Conservation (phyloP, 2,113 vertebrate species). For the Seriola aureovittata region DNA sequence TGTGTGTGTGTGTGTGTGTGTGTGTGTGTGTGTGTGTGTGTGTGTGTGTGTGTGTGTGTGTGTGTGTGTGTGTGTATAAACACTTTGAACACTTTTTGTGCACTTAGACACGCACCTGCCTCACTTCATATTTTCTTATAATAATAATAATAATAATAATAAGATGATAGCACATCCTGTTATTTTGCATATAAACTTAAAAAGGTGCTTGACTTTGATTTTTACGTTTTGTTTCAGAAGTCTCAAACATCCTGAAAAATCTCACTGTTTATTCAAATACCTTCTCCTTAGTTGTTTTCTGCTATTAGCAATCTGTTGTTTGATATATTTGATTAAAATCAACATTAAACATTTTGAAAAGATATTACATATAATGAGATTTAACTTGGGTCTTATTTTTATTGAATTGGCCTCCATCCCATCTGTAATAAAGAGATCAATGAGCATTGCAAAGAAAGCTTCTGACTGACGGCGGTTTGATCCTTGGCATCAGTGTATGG, state of each 20-base stretch:
- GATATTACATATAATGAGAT: background rate
- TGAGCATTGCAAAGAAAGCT: too few species aligned
- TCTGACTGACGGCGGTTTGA: too few species aligned
- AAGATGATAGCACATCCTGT: background rate
- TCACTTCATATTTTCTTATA: background rate
- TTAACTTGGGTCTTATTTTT: background rate
- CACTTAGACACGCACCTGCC: background rate
- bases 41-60: slow-evolving; percentile 51
- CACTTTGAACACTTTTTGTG: background rate
- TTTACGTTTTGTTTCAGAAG: too few species aligned
- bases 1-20: slow-evolving; percentile 10
- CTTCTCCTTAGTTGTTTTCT: too few species aligned
- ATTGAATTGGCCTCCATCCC: too few species aligned
- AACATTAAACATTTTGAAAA: too few species aligned
- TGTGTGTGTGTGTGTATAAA: slow-evolving; percentile 19
- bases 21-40: slow-evolving; percentile 34
- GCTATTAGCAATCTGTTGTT: too few species aligned
- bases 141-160: background rate
- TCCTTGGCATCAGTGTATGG: too few species aligned
- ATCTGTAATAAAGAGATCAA: too few species aligned
- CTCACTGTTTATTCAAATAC: too few species aligned
- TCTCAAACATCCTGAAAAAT: too few species aligned
- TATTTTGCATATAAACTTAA: background rate
- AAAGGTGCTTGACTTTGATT: background rate
- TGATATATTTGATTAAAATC: too few species aligned